Conservation (phyloP, 1,140 invertebrate genomes). For the Neodiprion lecontei region DNA sequence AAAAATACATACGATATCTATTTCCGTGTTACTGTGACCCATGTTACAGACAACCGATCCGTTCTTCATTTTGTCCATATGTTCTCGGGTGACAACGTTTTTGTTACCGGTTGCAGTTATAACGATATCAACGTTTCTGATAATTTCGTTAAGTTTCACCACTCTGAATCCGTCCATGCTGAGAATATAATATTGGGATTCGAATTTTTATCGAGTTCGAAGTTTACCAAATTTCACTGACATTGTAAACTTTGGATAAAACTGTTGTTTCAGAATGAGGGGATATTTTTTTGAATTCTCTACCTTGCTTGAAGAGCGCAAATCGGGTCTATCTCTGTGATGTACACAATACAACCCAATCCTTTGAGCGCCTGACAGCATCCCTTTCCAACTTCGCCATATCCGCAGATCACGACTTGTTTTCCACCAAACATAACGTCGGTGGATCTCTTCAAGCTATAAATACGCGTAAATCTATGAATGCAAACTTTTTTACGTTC, state of each 20-base stretch:
- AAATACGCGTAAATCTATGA: slow-evolving; percentile 36
- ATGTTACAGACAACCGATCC: slow-evolving; percentile 97
- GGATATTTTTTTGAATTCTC: slow-evolving; percentile 25
- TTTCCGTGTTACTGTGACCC: slow-evolving; percentile 98
- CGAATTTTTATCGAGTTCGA: neutral
- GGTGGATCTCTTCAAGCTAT: slow-evolving; percentile 91
- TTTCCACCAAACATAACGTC: slow-evolving; percentile 99
- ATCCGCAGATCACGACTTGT: slow-evolving; percentile 95
- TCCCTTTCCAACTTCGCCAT: slow-evolving; percentile 98
- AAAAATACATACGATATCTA: slow-evolving; percentile 83
- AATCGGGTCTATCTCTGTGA: slow-evolving; percentile 98
- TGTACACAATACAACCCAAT: slow-evolving; percentile 91
- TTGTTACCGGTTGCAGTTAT: slow-evolving; percentile 97
- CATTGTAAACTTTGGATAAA: slow-evolving; percentile 18
- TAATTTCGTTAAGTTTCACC: slow-evolving; percentile 94
- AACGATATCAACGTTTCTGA: slow-evolving; percentile 91
- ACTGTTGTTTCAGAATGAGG: neutral
- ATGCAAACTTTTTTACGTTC: neutral
- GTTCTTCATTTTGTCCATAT: slow-evolving; percentile 97
- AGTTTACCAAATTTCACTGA: slow-evolving; percentile 17
- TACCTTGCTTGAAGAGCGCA: slow-evolving; percentile 96
- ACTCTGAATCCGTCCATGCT: slow-evolving; percentile 98
- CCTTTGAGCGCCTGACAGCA: slow-evolving; percentile 95
- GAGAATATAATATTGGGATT: slow-evolving; percentile 38
- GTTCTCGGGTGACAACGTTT: slow-evolving; percentile 92